Evolutionary conservation across 2,113 vertebrate species (phyloP).

Genomic region (Neotragus pygmaeus): DNA sequence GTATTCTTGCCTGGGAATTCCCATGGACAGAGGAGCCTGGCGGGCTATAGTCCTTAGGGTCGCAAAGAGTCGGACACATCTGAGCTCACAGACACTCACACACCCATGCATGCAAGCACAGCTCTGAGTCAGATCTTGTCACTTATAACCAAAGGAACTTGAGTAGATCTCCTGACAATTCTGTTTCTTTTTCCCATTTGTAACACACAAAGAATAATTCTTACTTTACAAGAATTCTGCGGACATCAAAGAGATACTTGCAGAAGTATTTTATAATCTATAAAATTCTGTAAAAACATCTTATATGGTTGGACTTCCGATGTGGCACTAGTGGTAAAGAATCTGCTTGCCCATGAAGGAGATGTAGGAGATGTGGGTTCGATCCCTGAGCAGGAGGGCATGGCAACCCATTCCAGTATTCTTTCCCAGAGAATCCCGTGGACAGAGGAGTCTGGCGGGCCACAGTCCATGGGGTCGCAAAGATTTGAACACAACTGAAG

Average conservation of each 20-base stretch:
- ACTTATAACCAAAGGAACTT: background rate
- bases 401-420: background rate
- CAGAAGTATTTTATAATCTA: background rate
- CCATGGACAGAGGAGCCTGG: background rate
- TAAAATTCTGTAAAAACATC: background rate
- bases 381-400: background rate
- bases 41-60: background rate
- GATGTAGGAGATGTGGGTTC: accelerated
- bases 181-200: background rate
- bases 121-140: background rate
- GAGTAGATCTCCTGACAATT: background rate
- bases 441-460: background rate
- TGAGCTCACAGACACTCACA: background rate
- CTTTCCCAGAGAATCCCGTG: background rate
- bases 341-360: background rate
- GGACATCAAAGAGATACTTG: background rate
- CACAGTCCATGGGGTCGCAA: background rate
- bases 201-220: background rate
- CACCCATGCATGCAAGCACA: background rate
- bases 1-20: background rate
- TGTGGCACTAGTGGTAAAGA: background rate
- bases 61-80: background rate
- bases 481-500: background rate
- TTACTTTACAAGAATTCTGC: background rate
- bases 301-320: background rate